Evolutionary conservation across 2,113 vertebrate species (phyloP), one percentile per base, ranked within the genome.

Genomic region (Talpa occidentalis): DNA sequence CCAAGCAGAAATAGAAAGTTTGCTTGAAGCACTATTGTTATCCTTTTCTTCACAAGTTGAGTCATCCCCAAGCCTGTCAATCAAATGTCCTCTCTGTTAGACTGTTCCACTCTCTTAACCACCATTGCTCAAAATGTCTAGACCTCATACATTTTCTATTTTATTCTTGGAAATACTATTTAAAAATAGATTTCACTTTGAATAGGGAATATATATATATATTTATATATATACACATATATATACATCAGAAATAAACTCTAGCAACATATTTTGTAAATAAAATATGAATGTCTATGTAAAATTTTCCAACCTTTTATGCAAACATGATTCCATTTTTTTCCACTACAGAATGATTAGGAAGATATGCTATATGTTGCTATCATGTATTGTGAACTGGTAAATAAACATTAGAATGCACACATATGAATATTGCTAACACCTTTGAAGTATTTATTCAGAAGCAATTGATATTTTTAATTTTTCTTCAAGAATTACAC

Each of bases 1-100:
- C 95, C 92, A 96, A 96, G 94, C 95, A 97, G 95, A 97, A 97
- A 97, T 96, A 94, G 95, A 96, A 96, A 96, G 92, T 95, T 94
- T 70, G 94, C 95, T 97, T 84, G 88, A 94, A 97, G 95, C 95
- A 74, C 84, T 91, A 90, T 96, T 95, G 96, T 95, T 92, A 97
- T 82, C 90, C 95, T 88, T 92, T 87, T 90, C 77, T 90, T 97
- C 94, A 93, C 92, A 95, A 94, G 95, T 59, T 94, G 95, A 96
- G 84, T 94, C 95, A 95, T 92, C 92, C 93, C 83, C 62, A 90
- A 85, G 52, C 3, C 88, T 97, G 97, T 96, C 97, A 96, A 93
- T 97, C 97, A 97, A 95, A 91, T 59, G 72, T 95, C 72, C 67
- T 95, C 59, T 72, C 83, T 94, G 79, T 95, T 88, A 96, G 80